phyloP scores from a whole-genome alignment of 2,888 invertebrate genomes.

The Heliconius ismenius region DNA sequence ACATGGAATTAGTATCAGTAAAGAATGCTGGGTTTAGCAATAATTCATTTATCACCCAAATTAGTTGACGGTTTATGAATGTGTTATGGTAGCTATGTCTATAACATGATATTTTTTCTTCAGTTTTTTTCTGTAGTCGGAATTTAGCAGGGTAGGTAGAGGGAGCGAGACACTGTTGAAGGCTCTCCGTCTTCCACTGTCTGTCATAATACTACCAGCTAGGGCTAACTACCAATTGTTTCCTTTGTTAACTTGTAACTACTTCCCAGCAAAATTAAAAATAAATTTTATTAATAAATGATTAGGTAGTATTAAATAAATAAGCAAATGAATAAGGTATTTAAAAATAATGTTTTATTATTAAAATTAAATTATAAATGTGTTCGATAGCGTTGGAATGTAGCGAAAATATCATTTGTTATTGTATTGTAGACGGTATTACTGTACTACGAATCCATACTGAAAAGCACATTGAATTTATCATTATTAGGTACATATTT shows the following conservation, averaged over 20 bases:
- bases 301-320: neutral
- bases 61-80: neutral
- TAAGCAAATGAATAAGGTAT: neutral
- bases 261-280: neutral
- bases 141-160: no score
- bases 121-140: no score
- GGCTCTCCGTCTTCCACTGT: neutral
- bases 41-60: neutral
- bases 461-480: neutral
- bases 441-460: conserved; percentile 5
- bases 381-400: neutral
- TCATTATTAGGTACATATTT: neutral
- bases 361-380: neutral
- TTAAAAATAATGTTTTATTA: neutral
- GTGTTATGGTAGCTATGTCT: no score
- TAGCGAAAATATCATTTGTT: neutral
- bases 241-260: neutral
- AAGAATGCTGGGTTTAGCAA: neutral
- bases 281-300: neutral
- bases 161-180: no score
- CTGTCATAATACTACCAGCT: no score
- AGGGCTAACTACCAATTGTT: neutral
- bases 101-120: neutral
- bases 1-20: neutral
- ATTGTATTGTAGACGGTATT: neutral